phyloP scores from a whole-genome alignment of 2,797 vertebrate species.

The Mormyrops attenuatus region DNA sequence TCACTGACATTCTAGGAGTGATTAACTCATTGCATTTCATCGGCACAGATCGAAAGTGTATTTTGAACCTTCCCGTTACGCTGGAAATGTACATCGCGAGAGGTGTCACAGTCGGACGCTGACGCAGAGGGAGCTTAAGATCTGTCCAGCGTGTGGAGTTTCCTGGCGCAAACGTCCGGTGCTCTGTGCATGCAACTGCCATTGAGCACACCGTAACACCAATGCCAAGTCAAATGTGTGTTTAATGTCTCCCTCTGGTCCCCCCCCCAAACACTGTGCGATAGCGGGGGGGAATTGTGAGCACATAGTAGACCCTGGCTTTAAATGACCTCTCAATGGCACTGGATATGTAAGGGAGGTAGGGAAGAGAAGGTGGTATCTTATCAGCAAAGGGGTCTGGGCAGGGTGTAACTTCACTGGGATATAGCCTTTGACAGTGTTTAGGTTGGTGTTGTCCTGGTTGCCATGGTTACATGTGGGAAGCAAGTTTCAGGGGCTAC shows the following conservation, averaged over 20 bases:
- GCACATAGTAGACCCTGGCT: not conserved
- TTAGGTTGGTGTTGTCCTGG: conserved; percentile 1
- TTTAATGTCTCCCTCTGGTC: not conserved
- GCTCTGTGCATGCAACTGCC: not conserved
- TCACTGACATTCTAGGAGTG: not conserved
- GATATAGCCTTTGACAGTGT: conserved; percentile 1
- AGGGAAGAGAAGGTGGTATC: not conserved
- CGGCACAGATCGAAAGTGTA: not conserved
- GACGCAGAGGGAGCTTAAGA: not conserved
- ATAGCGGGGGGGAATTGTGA: not conserved
- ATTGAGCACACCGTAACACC: not conserved
- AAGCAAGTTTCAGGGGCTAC: not conserved
- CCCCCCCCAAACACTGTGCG: not conserved
- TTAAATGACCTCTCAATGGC: not conserved
- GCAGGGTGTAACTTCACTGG: not conserved
- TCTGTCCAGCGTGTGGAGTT: not conserved
- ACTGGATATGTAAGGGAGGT: not conserved
- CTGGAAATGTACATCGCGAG: not conserved
- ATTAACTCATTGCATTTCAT: not conserved
- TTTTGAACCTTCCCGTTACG: not conserved
- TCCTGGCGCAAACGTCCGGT: not conserved
- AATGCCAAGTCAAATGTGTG: not conserved
- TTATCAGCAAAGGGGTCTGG: conserved; percentile 4
- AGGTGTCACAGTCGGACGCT: not conserved
- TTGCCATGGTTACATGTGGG: conserved; percentile 21